phyloP scores from a whole-genome alignment of 2,888 invertebrate genomes.

The Tenthredo mesomela region DNA sequence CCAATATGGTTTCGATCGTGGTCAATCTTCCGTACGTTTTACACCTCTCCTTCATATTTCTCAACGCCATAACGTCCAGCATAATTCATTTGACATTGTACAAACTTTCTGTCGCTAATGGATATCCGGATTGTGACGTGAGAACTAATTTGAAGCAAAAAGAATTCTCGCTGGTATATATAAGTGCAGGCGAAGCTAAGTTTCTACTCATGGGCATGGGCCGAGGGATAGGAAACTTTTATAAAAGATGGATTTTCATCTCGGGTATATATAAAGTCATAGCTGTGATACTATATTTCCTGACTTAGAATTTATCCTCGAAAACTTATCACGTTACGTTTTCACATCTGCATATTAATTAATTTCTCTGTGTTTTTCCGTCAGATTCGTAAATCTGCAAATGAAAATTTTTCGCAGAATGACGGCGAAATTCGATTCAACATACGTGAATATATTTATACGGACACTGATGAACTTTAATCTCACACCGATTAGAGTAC shows the following conservation, averaged over 20 bases:
- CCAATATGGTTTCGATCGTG: not conserved
- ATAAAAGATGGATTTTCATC: not conserved
- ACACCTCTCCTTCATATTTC: not conserved
- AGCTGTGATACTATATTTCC: not conserved
- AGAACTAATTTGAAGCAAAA: slow-evolving; percentile 33
- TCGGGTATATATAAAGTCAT: slow-evolving; percentile 5
- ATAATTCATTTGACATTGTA: slow-evolving; percentile 26
- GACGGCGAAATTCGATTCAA: not conserved
- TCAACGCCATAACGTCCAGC: not conserved
- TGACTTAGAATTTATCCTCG: not conserved
- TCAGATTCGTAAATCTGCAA: not conserved
- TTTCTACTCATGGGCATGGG: not conserved
- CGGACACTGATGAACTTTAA: not conserved
- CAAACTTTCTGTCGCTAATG: slow-evolving; percentile 36
- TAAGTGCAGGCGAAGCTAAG: slow-evolving; percentile 16
- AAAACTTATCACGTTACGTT: not conserved
- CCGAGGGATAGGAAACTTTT: slow-evolving; percentile 2
- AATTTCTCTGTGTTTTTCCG: too few species aligned
- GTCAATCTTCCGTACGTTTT: not conserved
- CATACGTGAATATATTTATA: not conserved
- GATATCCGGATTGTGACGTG: slow-evolving; percentile 48
- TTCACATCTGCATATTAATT: too few species aligned
- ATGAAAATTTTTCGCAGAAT: not conserved
- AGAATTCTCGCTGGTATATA: slow-evolving; percentile 24
- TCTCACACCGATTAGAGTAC: not conserved